Evolutionary conservation across 2,113 vertebrate species (phyloP).

Genomic region (Tamias sibiricus): DNA sequence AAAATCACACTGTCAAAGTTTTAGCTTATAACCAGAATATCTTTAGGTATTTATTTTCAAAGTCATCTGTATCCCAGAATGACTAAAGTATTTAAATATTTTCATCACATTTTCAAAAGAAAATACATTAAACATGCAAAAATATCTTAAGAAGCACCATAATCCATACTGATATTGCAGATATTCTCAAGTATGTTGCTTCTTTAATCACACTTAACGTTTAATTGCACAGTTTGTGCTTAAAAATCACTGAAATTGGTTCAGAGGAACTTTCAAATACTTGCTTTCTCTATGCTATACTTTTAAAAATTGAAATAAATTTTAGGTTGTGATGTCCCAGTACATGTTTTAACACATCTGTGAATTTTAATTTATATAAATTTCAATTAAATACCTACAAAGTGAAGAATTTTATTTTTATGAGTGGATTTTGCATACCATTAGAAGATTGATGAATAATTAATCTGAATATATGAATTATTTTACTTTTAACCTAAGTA

Average conservation of each 20-base stretch:
- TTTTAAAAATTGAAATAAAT: constrained; percentile 73
- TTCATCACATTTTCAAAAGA: constrained; percentile 46
- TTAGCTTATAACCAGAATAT: neutral
- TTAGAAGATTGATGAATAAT: constrained; percentile 66
- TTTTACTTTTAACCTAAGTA: constrained; percentile 60
- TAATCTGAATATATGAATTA: constrained; percentile 67
- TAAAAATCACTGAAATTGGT: constrained; percentile 70
- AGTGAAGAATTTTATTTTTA: constrained; percentile 55
- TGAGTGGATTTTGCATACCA: constrained; percentile 52
- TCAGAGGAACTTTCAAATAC: constrained; percentile 49
- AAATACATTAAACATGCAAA: constrained; percentile 54
- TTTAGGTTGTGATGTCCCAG: constrained; percentile 47
- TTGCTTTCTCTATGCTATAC: constrained; percentile 23
- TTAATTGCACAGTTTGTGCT: constrained; percentile 63
- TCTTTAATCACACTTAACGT: constrained; percentile 65
- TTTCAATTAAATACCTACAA: constrained; percentile 68
- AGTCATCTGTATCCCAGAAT: neutral
- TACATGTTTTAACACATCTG: constrained; percentile 59
- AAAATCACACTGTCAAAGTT: neutral
- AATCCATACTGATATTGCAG: constrained; percentile 11
- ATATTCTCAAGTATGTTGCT: constrained; percentile 38
- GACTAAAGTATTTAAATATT: constrained; percentile 55
- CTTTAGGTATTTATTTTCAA: constrained; percentile 39
- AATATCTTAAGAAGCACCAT: neutral
- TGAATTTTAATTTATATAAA: constrained; percentile 76